These are phyloP conservation scores for Dissostichus mawsoni DNA, from an alignment of 2,113 vertebrate species.

Conservation along the genomic window DNA sequence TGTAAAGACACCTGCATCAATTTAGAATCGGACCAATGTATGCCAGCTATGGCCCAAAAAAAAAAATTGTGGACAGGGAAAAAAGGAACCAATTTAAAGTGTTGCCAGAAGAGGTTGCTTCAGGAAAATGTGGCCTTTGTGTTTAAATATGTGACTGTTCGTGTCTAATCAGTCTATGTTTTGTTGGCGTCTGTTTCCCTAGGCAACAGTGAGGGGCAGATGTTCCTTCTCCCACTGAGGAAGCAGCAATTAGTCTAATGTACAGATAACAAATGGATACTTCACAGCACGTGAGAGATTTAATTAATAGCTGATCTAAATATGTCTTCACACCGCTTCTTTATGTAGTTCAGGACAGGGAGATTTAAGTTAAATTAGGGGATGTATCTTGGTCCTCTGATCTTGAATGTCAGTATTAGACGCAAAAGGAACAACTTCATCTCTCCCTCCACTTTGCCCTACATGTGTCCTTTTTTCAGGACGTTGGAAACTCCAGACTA, in stretches of 20 bases:
- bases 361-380: slow-evolving; percentile 30
- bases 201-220: slow-evolving; percentile 52
- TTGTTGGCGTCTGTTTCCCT: slow-evolving; percentile 14
- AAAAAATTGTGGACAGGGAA: too few species aligned
- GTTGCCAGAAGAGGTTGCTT: not conserved
- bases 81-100: not conserved
- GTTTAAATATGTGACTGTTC: slow-evolving; percentile 10
- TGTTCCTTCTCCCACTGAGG: slow-evolving; percentile 48
- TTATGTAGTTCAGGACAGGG: slow-evolving; percentile 25
- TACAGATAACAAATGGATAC: slow-evolving; percentile 70
- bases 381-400: not conserved
- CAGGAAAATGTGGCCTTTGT: not conserved
- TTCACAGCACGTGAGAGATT: slow-evolving; percentile 48
- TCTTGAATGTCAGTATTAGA: slow-evolving; percentile 25
- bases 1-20: too few species aligned
- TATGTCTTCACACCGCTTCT: slow-evolving; percentile 30
- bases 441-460: slow-evolving; percentile 24
- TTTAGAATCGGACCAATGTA: too few species aligned
- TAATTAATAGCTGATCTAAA: slow-evolving; percentile 74
- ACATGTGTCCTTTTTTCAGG: slow-evolving; percentile 18
- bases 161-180: not conserved
- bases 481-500: not conserved
- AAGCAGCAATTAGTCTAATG: slow-evolving; percentile 67
- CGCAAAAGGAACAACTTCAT: not conserved
- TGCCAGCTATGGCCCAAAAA: too few species aligned